Conservation (phyloP, 2,113 vertebrate species). For the Platichthys stellatus region DNA sequence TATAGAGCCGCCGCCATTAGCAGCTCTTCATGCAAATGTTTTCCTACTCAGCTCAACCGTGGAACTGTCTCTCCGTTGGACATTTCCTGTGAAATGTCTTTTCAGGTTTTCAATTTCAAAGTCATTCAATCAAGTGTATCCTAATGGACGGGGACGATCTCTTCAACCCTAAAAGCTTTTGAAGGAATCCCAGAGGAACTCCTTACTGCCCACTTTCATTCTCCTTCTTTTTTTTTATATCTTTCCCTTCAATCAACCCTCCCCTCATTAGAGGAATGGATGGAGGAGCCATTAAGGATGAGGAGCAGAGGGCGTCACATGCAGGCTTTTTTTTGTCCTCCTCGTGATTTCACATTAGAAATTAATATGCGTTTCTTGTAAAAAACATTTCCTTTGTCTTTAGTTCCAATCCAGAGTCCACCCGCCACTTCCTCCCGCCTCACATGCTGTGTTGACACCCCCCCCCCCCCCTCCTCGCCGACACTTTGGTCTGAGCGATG, state of each 20-base stretch:
- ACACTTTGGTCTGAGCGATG: constrained; percentile 28
- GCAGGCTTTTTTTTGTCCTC: not conserved
- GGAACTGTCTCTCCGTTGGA: not conserved
- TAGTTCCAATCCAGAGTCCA: not conserved
- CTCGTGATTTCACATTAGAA: not conserved
- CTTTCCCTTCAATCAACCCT: constrained; percentile 3
- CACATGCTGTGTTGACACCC: not conserved
- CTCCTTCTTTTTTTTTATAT: not conserved
- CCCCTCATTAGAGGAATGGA: constrained; percentile 13
- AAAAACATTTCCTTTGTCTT: constrained; percentile 7
- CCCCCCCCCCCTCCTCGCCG: not conserved
- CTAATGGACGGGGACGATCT: constrained; percentile 36
- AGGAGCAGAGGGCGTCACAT: not conserved
- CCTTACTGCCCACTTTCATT: constrained; percentile 1
- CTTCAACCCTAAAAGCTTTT: constrained; percentile 54
- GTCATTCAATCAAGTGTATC: constrained; percentile 29
- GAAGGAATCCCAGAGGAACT: constrained; percentile 42
- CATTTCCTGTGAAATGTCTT: constrained; percentile 1
- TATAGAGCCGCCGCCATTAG: too few species aligned
- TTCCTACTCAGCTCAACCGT: too few species aligned
- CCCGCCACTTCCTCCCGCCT: constrained; percentile 11
- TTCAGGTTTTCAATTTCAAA: constrained; percentile 23
- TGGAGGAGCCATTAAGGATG: constrained; percentile 6
- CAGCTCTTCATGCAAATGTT: too few species aligned
- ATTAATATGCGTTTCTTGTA: not conserved